Base-by-base conservation (phyloP, 2,888 invertebrate genomes). In the Lordiphosa andalusiaca region DNA sequence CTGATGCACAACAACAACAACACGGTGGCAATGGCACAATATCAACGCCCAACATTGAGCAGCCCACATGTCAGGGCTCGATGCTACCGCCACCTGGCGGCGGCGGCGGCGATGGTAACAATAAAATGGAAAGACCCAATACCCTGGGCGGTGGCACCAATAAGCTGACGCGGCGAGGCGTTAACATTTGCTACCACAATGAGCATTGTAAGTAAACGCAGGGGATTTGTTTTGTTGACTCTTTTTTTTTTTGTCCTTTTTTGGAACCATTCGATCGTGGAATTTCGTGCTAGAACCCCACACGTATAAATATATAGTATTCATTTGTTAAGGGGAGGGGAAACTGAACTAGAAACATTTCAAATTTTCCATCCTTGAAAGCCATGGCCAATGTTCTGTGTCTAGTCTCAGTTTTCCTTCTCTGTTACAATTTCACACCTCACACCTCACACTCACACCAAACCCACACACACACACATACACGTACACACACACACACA, bases 71-170 rank as follows among this genome's bases (percentile, higher is more conserved):
- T 83, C 89, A 89, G 77, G 87, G 88, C 67, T 87, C 89, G 48
- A 86, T 89, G 86, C 69, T 88, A 64, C 88, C 89, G 53, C 87
- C 88, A 60, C 88, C 86, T 6, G 92, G 92, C 84, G 91, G 91
- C 87, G 92, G 92, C 84, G 91, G 91, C 87, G 87, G 88, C 57
- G 73, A 71, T 33, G 59, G 63, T 25, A 42, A 60, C 67, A 90
- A 86, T 90, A 91, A 95, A 90, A 93, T 94, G 63, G 95, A 95
- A 90, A 91, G 95, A 86, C 95, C 95, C 69, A 95, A 93, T 88
- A 94, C 95, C 71, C 91, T 96, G 88, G 93, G 93, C 72, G 93
- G 93, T 74, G 93, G 30, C 30, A 30, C 94, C 73, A 93, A 93
- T 78, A 94, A 94, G 89, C 91, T 94, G 78, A 93, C 94, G 82